Base-by-base conservation (phyloP, 1,140 invertebrate genomes). In the Cheumatopsyche charites region DNA sequence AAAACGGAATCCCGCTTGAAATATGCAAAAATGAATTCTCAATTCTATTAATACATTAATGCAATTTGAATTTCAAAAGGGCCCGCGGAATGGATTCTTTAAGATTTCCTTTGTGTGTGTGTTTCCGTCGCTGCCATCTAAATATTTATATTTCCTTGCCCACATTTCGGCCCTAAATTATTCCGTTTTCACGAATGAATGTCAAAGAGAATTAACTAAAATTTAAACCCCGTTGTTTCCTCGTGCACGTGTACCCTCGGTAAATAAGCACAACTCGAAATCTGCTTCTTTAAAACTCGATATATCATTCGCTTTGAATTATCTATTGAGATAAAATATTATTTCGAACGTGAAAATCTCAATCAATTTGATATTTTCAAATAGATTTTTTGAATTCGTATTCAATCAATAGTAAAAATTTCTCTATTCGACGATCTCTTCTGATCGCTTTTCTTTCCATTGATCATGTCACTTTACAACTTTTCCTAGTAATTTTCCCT, bases 141-240 rank as follows among this genome's bases (percentile, higher is more conserved):
- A 75, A 75, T 75, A 75, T 75, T 72, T 72, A 75, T 75, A 72
- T 69, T 70, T 72, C 62, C 70, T 43, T 71, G 66, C 45, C 70
- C 66, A 74, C 69, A 74, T 71, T 74, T 71, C 68, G 65, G 47
- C 13, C 63, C 42, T 71, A 69, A 74, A 74, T 74, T 74, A 74
- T 71, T 74, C 68, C 58, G 66, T 55, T 68, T 68, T 68, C 49
- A 55, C 49, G n/a, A 55, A 55, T 68, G 45, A 55, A 68, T 68
- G 45, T 68, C 47, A 68, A 68, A 68, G 45, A 17, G 49, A 68
- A 68, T 68, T 68, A 68, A 55, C 66, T 68, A 68, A 29, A 25
- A 68, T 43, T 66, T 66, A 47, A 42, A 47, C 63, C 17, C n/a
- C 23, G 43, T 66, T 66, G 19, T 66, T 21, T 19, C 25, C 21